Evolutionary conservation across 2,797 vertebrate genomes (phyloP).

Genomic region (Anolis apletophallus): DNA sequence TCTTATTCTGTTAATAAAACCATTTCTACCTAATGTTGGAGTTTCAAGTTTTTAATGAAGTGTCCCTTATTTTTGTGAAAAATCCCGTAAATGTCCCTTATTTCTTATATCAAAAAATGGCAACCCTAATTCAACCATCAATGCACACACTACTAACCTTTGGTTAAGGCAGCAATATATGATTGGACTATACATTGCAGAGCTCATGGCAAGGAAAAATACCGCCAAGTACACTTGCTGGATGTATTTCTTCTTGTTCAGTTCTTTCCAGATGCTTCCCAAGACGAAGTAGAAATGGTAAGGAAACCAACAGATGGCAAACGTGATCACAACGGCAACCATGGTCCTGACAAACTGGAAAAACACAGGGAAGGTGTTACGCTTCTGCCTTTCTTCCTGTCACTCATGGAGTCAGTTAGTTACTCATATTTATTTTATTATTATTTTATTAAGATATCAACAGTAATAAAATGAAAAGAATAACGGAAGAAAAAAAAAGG

Average conservation of each 20-base stretch:
- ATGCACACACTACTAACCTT: conserved; percentile 77
- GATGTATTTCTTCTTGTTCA: conserved; percentile 88
- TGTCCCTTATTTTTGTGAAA: too few relatives aligned
- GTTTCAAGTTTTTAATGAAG: too few relatives aligned
- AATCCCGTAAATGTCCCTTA: too few relatives aligned
- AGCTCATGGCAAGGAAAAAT: conserved; percentile 97
- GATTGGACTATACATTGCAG: conserved; percentile 94
- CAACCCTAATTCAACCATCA: too few relatives aligned
- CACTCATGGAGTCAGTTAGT: neutral
- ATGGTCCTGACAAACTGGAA: conserved; percentile 93
- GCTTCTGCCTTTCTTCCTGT: neutral
- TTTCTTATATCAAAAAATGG: too few relatives aligned
- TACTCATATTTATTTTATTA: neutral
- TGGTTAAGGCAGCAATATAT: conserved; percentile 96
- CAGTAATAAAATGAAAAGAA: too few relatives aligned
- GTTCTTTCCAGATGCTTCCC: conserved; percentile 87
- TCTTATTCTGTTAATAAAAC: too few relatives aligned
- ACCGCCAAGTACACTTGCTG: conserved; percentile 92
- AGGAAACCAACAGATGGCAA: conserved; percentile 94
- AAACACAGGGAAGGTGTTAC: conserved; percentile 37
- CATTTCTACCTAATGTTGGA: too few relatives aligned
- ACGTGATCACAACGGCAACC: conserved; percentile 92
- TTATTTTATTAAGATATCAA: too few relatives aligned
- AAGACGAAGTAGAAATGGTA: conserved; percentile 95
- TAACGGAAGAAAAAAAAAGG: too few relatives aligned